Percentiles rank a stretch among this genome's conserved stretches.
phyloP scores from a whole-genome alignment of 2,797 vertebrate genomes.

The Gymnopithys bicolor region DNA sequence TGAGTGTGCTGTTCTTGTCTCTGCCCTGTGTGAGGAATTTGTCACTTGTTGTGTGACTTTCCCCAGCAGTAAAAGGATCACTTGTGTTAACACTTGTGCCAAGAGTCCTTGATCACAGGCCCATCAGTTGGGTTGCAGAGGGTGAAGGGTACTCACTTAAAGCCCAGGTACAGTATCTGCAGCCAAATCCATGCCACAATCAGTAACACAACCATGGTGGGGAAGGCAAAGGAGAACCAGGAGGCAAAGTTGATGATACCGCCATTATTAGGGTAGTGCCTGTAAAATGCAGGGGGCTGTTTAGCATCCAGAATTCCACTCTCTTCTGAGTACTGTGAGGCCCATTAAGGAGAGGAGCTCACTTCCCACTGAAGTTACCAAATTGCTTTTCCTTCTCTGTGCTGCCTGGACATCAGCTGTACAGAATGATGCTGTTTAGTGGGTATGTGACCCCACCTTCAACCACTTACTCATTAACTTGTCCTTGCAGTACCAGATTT shows the following conservation, averaged over 20 bases:
- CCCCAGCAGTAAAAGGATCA: not conserved
- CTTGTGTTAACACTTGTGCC: not conserved
- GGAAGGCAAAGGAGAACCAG: constrained; percentile 93
- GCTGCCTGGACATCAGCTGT: not conserved
- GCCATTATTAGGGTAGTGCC: constrained; percentile 79
- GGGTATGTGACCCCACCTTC: not conserved
- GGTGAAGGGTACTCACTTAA: constrained; percentile 83
- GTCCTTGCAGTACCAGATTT: constrained; percentile 93
- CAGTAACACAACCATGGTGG: constrained; percentile 86
- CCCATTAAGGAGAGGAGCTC: not conserved
- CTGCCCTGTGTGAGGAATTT: not conserved
- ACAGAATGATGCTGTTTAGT: not conserved
- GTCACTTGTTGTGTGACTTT: not conserved
- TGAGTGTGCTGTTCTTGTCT: not conserved
- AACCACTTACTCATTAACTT: constrained; percentile 84
- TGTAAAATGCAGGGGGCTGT: constrained; percentile 53
- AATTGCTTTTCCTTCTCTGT: not conserved
- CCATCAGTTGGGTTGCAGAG: not conserved
- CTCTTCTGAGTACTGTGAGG: not conserved
- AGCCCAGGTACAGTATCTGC: constrained; percentile 86
- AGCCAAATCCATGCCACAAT: constrained; percentile 88
- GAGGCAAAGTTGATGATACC: constrained; percentile 91
- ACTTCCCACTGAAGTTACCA: not conserved
- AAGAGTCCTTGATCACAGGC: not conserved
- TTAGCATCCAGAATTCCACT: not conserved